Conservation (phyloP, 2,113 vertebrate species). For the Carassius gibelio region DNA sequence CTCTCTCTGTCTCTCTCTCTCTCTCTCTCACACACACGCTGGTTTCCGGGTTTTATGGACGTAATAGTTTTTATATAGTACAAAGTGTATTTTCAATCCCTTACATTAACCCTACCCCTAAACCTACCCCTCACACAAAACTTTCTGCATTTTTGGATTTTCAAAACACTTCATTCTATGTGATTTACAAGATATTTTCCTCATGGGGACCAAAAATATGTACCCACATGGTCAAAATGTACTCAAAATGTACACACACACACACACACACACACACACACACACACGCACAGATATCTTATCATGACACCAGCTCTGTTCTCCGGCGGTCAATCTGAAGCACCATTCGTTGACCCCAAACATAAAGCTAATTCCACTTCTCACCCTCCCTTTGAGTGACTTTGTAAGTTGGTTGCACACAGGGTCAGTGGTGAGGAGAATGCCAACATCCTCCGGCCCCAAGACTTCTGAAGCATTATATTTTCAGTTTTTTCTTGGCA, state of each 20-base stretch:
- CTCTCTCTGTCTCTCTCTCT: too few species aligned
- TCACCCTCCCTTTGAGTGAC: background rate
- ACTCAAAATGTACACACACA: background rate
- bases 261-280: background rate
- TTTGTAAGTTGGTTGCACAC: background rate
- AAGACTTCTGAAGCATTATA: background rate
- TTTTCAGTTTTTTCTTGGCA: background rate
- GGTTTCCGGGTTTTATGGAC: too few species aligned
- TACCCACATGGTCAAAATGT: too few species aligned
- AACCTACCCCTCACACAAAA: background rate
- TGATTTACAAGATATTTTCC: background rate
- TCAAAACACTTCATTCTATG: background rate
- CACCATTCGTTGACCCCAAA: background rate
- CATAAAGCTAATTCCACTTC: background rate
- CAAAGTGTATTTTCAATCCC: too few species aligned
- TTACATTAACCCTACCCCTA: too few species aligned
- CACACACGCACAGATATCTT: background rate
- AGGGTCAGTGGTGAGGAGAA: background rate
- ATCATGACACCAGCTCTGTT: background rate
- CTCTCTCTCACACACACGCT: too few species aligned
- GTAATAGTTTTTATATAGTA: too few species aligned
- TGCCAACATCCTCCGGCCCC: background rate
- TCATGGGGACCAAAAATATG: background rate
- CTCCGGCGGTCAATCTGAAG: background rate
- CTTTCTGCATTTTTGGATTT: background rate